Evolutionary conservation across 2,113 vertebrate species (phyloP).

Genomic region (Pyxicephalus adspersus): DNA sequence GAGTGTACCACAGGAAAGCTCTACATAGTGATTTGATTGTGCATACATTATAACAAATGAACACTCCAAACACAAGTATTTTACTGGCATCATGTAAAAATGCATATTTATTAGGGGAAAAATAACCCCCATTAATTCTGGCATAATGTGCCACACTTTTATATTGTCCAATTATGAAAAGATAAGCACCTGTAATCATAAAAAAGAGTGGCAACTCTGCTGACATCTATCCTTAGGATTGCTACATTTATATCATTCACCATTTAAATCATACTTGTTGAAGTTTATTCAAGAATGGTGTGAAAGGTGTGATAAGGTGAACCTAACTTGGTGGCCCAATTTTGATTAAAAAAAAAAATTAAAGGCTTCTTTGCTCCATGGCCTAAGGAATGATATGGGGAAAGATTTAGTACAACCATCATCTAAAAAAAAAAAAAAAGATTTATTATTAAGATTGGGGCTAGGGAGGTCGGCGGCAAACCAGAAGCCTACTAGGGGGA

Average conservation of each 20-base stretch:
- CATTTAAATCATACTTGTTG: not conserved
- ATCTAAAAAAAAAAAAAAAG: no score
- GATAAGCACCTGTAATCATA: constrained; percentile 34
- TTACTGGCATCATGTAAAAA: constrained; percentile 17
- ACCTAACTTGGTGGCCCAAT: no score
- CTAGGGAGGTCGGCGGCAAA: no score
- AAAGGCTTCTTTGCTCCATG: no score
- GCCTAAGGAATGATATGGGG: no score
- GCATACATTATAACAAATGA: constrained; percentile 46
- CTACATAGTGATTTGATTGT: constrained; percentile 22
- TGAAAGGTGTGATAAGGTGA: no score
- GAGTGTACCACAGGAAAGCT: constrained; percentile 35
- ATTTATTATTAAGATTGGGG: no score
- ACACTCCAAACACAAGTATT: constrained; percentile 34
- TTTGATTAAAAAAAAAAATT: no score
- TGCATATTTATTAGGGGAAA: constrained; percentile 9
- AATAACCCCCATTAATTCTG: not conserved
- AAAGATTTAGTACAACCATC: no score
- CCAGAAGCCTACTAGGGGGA: no score
- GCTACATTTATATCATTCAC: constrained; percentile 5
- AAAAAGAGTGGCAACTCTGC: constrained; percentile 16
- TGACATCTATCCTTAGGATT: constrained; percentile 1
- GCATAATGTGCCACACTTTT: constrained; percentile 6
- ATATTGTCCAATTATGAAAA: constrained; percentile 5
- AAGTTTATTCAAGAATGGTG: no score